phyloP scores from a whole-genome alignment of 2,113 vertebrate species.

The Dipodomys ordii region DNA sequence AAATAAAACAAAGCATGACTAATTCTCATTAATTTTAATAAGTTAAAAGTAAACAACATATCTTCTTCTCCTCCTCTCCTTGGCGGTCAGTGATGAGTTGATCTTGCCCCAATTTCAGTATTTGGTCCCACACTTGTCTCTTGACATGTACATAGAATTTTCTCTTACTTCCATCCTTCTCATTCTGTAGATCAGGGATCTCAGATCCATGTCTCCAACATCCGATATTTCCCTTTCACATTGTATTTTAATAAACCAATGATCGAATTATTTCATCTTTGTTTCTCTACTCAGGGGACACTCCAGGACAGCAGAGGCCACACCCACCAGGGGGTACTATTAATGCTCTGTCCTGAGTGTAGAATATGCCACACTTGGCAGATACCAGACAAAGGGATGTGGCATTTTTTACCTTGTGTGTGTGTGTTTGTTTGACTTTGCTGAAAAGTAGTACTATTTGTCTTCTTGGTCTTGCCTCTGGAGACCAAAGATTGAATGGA shows the following conservation, averaged over 20 bases:
- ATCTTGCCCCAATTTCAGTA: neutral
- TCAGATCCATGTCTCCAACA: neutral
- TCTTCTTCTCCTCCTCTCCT: neutral
- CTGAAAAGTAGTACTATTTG: neutral
- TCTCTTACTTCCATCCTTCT: neutral
- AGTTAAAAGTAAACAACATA: neutral
- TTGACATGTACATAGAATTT: neutral
- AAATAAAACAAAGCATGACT: neutral
- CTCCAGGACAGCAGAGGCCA: no score
- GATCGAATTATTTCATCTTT: neutral
- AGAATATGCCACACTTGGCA: no score
- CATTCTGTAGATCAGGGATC: neutral
- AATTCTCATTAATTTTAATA: neutral
- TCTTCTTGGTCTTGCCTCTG: neutral
- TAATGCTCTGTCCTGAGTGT: fast-evolving
- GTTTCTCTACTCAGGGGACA: neutral
- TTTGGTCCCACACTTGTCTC: neutral
- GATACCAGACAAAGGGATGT: fast-evolving
- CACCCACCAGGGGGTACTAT: fast-evolving
- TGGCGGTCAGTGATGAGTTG: neutral
- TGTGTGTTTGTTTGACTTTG: neutral
- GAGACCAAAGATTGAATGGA: neutral
- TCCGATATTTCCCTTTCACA: neutral
- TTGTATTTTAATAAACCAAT: neutral
- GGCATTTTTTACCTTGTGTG: neutral